These are phyloP conservation scores for Amphiduros pacificus DNA, from an alignment of 2,888 invertebrate species.

Conservation along the genomic window DNA sequence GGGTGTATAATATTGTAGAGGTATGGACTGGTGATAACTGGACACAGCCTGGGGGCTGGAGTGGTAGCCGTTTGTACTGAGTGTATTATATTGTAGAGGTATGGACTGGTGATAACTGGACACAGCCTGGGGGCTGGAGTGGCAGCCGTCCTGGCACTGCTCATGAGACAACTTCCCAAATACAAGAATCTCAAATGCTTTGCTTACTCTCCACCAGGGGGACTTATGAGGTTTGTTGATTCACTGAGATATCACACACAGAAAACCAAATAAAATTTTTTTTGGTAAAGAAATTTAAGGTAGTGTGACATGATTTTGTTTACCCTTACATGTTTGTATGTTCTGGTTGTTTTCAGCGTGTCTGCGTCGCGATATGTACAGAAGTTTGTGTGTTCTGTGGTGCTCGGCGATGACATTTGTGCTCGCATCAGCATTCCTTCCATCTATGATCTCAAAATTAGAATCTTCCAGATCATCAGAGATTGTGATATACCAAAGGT, in stretches of 20 bases:
- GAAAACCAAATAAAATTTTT: background rate
- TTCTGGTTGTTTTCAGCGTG: slow-evolving; percentile 44
- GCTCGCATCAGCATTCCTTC: slow-evolving; percentile 75
- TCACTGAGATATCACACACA: background rate
- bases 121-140: slow-evolving; percentile 81
- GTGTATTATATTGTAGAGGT: slow-evolving; percentile 14
- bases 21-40: slow-evolving; percentile 69
- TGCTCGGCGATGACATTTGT: slow-evolving; percentile 83
- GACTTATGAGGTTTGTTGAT: slow-evolving; percentile 63
- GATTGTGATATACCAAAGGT: slow-evolving; percentile 24
- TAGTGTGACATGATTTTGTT: background rate
- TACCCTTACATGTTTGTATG: background rate
- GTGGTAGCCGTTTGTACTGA: background rate
- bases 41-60: slow-evolving; percentile 75
- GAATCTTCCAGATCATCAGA: slow-evolving; percentile 21
- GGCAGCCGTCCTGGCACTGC: slow-evolving; percentile 75
- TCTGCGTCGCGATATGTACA: slow-evolving; percentile 71
- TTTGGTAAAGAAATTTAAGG: background rate
- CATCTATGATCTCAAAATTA: slow-evolving; percentile 33
- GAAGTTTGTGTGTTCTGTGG: slow-evolving; percentile 77
- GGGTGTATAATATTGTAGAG: slow-evolving; percentile 5
- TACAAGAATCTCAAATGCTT: slow-evolving; percentile 75
- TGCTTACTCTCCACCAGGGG: slow-evolving; percentile 82
- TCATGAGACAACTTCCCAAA: slow-evolving; percentile 68
- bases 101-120: slow-evolving; percentile 71